These are phyloP conservation scores for Malacoctenus gilli DNA, from an alignment of 2,797 vertebrate genomes.

Conservation along the genomic window DNA sequence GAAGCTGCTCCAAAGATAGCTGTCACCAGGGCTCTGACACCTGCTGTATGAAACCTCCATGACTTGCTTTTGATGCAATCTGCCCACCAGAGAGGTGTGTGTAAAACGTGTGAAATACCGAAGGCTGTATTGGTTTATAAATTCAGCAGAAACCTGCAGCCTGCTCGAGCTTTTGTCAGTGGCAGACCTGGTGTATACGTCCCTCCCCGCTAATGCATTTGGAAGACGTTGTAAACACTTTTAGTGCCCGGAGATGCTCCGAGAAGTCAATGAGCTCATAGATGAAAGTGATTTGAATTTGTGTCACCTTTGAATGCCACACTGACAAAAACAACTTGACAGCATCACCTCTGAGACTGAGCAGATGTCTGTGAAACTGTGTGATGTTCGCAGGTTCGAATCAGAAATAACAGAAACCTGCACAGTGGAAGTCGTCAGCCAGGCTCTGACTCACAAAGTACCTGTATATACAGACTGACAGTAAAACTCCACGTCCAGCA, in stretches of 20 bases:
- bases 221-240: background rate
- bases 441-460: constrained; percentile 72
- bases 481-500: constrained; percentile 67
- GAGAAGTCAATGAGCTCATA: background rate
- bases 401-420: constrained; percentile 40
- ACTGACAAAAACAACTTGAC: constrained; percentile 1
- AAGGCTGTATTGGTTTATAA: background rate
- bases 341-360: constrained; percentile 15
- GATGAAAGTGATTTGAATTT: background rate
- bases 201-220: background rate
- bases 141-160: constrained; percentile 2
- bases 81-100: background rate
- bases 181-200: background rate
- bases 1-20: constrained; percentile 15
- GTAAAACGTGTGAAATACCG: constrained; percentile 11
- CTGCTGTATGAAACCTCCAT: constrained; percentile 14
- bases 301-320: background rate
- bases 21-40: constrained; percentile 29
- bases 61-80: constrained; percentile 16
- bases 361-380: constrained; percentile 42
- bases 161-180: background rate
- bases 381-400: too few relatives aligned
- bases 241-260: background rate
- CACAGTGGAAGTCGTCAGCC: constrained; percentile 33
- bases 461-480: constrained; percentile 76